These are phyloP conservation scores for Erebia aethiops DNA, from an alignment of 2,888 invertebrate genomes.

Conservation along the genomic window DNA sequence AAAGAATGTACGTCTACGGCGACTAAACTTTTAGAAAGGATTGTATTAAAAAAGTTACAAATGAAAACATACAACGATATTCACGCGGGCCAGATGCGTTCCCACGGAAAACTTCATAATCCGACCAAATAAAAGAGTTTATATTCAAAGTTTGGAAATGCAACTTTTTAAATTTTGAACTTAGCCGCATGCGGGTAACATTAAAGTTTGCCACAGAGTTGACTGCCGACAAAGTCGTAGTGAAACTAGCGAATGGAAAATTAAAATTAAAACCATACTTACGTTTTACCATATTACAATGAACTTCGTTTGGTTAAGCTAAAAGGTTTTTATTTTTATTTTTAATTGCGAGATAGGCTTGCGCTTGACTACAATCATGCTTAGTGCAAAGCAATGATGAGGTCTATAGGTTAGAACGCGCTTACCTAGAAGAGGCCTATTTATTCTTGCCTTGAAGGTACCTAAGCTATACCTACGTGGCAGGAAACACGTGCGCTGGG, in stretches of 20 bases:
- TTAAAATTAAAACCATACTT: background rate
- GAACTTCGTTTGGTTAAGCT: too few species aligned
- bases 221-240: slow-evolving; percentile 5
- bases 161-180: slow-evolving; percentile 32
- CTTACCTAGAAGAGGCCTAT: too few species aligned
- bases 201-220: slow-evolving; percentile 21
- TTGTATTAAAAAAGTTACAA: slow-evolving; percentile 22
- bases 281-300: background rate
- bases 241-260: slow-evolving; percentile 8
- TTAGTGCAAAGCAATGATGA: too few species aligned
- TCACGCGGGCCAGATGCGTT: slow-evolving; percentile 10
- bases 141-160: slow-evolving; percentile 24
- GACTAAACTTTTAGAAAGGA: slow-evolving; percentile 1
- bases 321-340: too few species aligned
- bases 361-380: too few species aligned
- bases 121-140: slow-evolving; percentile 20
- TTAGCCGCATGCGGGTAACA: slow-evolving; percentile 23
- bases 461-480: too few species aligned
- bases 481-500: too few species aligned
- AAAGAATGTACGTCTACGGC: background rate
- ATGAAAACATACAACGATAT: slow-evolving; percentile 9
- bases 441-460: too few species aligned
- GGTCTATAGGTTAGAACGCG: too few species aligned
- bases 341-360: too few species aligned
- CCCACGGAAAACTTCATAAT: slow-evolving; percentile 15